Evolutionary conservation across 2,888 invertebrate genomes (phyloP).

Genomic region (Tetragnatha montana): DNA sequence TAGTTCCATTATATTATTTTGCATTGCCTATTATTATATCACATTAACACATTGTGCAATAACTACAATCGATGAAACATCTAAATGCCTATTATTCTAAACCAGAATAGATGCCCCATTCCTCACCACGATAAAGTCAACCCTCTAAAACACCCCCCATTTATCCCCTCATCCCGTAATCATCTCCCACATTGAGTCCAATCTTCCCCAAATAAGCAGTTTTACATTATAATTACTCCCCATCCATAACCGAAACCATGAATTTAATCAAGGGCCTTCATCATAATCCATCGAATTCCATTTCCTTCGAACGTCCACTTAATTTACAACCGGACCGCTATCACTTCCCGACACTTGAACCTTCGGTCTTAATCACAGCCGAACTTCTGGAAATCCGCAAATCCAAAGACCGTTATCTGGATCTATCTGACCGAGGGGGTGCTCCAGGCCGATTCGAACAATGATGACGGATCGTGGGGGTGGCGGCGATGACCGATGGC

Average conservation of each 20-base stretch:
- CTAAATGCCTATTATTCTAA: background rate
- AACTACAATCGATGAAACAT: too few relatives aligned
- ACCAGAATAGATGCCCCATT: background rate
- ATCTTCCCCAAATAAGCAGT: slow-evolving; percentile 8
- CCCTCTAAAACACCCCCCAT: background rate
- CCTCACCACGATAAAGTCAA: background rate
- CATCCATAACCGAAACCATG: background rate
- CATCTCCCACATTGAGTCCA: background rate
- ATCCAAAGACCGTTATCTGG: slow-evolving; percentile 64
- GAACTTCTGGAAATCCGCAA: slow-evolving; percentile 45
- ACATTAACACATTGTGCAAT: too few relatives aligned
- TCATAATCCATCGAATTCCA: slow-evolving; percentile 29
- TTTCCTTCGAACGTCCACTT: slow-evolving; percentile 46
- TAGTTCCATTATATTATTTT: too few relatives aligned
- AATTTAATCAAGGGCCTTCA: slow-evolving; percentile 37
- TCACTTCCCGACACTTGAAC: slow-evolving; percentile 19
- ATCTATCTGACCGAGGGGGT: slow-evolving; percentile 44
- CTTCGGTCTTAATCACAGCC: slow-evolving; percentile 50
- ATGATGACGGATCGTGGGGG: slow-evolving; percentile 26
- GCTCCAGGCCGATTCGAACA: slow-evolving; percentile 13
- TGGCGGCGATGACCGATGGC: slow-evolving; percentile 16
- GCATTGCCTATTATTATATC: too few relatives aligned
- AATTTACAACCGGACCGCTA: slow-evolving; percentile 48
- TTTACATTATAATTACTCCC: slow-evolving; percentile 3
- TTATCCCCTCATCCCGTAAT: background rate